phyloP scores from a whole-genome alignment of 2,888 invertebrate genomes.

The Orthonychiurus folsomi region DNA sequence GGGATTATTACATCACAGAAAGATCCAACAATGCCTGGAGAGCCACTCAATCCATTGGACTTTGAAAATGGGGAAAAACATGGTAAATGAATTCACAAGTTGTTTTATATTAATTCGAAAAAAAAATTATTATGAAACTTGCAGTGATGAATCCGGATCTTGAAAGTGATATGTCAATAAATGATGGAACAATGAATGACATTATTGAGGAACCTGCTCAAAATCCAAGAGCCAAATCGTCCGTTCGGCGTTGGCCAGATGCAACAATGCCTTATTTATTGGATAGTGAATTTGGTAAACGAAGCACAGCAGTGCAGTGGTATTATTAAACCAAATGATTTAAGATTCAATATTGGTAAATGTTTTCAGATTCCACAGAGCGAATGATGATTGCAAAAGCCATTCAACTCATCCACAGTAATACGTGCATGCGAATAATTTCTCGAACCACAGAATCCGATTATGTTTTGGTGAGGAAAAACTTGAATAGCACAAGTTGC shows the following conservation, averaged over 20 bases:
- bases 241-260: conserved; percentile 8
- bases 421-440: conserved; percentile 47
- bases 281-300: conserved; percentile 5
- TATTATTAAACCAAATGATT: neutral
- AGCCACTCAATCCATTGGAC: neutral
- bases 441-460: conserved; percentile 19
- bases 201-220: neutral
- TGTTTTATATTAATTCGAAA: no score
- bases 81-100: no score
- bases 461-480: conserved; percentile 28
- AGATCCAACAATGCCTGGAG: neutral
- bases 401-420: neutral
- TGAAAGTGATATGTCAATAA: neutral
- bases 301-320: neutral
- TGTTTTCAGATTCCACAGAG: neutral
- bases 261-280: conserved; percentile 6
- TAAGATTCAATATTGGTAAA: neutral
- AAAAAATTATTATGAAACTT: no score
- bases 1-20: no score
- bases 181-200: neutral
- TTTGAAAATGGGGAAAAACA: neutral
- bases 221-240: neutral
- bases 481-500: conserved; percentile 44
- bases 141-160: neutral
- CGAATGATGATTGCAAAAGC: conserved; percentile 7